These are phyloP conservation scores for Rhodeus uyekii DNA, from an alignment of 2,797 vertebrate genomes.

Conservation along the genomic window DNA sequence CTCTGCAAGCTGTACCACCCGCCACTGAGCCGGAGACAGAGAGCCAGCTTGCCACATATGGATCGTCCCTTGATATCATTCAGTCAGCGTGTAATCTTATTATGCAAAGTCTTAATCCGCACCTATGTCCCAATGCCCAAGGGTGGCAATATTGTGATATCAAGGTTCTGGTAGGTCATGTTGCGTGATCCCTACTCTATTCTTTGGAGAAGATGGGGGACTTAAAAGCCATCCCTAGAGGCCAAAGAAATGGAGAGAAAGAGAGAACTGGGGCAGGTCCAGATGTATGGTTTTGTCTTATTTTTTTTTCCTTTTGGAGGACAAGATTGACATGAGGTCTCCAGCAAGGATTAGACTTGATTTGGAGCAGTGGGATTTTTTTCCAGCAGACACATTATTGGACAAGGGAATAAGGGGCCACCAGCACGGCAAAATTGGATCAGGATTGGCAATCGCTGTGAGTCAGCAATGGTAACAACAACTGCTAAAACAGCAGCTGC, in stretches of 20 bases:
- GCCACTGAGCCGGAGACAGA: constrained; percentile 50
- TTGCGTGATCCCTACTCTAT: constrained; percentile 91
- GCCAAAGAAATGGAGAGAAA: constrained; percentile 61
- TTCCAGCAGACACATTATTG: constrained; percentile 94
- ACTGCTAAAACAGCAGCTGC: constrained; percentile 88
- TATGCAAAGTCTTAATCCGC: constrained; percentile 96
- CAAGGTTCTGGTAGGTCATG: constrained; percentile 91
- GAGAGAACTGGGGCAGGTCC: constrained; percentile 76
- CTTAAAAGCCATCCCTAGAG: constrained; percentile 87
- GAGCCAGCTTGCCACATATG: constrained; percentile 86
- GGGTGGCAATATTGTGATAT: constrained; percentile 91
- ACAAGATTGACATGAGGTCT: constrained; percentile 89
- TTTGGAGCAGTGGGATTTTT: constrained; percentile 91
- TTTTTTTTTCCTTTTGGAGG: constrained; percentile 68
- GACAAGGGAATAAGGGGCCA: constrained; percentile 92
- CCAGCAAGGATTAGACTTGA: constrained; percentile 93
- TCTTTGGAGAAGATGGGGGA: constrained; percentile 89
- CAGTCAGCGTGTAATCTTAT: constrained; percentile 95
- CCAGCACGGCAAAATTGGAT: constrained; percentile 88
- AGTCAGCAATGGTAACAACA: constrained; percentile 75
- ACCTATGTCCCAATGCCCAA: constrained; percentile 86
- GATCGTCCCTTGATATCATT: constrained; percentile 93
- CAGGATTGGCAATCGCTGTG: constrained; percentile 85
- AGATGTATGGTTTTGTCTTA: constrained; percentile 73
- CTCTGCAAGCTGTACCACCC: constrained; percentile 71